phyloP scores from a whole-genome alignment of 2,888 invertebrate species.

The Sisyra terminalis region DNA sequence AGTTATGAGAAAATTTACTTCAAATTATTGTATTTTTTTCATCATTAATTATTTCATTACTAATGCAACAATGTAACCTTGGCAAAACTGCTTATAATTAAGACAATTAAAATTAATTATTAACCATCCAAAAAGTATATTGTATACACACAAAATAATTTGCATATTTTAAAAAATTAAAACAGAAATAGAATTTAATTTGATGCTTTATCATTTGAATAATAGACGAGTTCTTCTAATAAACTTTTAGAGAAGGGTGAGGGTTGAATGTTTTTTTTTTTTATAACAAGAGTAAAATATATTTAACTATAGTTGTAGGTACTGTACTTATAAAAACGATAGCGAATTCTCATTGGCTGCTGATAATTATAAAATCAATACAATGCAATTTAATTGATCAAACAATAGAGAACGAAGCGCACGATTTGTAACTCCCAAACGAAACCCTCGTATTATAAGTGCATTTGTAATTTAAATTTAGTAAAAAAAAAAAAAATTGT shows the following conservation, averaged over 20 bases:
- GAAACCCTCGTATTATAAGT: no score
- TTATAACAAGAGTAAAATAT: background rate
- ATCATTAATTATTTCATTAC: no score
- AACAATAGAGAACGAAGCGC: slow-evolving; percentile 6
- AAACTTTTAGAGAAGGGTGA: no score
- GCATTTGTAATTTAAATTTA: no score
- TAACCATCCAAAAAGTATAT: background rate
- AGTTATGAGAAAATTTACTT: no score
- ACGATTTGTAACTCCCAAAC: no score
- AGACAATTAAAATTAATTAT: background rate
- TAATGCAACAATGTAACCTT: no score
- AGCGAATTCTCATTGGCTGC: slow-evolving; percentile 6
- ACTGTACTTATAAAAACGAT: slow-evolving; percentile 2
- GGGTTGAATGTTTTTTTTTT: slow-evolving; percentile 1
- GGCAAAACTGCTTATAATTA: no score
- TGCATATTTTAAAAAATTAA: background rate
- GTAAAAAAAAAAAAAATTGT: no score
- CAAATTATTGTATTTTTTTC: no score
- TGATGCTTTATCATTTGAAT: no score
- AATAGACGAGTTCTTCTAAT: no score
- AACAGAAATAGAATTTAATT: background rate
- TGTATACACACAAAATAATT: background rate
- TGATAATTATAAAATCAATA: slow-evolving; percentile 10
- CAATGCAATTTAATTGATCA: slow-evolving; percentile 10
- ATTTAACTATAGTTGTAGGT: background rate